A percentile compares a stretch with the other conserved stretches of the same genome.
Evolutionary conservation across 2,888 invertebrate genomes (phyloP).

Genomic region (Calliopum simillimum): DNA sequence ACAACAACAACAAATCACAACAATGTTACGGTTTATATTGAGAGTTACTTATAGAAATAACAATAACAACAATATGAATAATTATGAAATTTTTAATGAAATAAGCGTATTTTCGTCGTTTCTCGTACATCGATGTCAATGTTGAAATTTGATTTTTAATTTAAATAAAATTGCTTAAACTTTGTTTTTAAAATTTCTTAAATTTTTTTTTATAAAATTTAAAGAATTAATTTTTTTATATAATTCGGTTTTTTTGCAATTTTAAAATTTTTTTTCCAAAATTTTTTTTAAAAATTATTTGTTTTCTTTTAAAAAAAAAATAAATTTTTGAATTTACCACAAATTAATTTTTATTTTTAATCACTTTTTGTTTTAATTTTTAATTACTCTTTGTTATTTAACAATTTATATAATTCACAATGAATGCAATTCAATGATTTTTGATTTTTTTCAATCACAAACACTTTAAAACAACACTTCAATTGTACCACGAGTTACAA

Average conservation of each 20-base stretch:
- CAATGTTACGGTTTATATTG: neutral
- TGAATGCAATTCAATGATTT: neutral
- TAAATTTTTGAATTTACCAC: neutral
- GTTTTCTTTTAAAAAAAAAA: neutral
- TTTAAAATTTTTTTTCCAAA: too few relatives aligned
- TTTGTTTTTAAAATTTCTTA: too few relatives aligned
- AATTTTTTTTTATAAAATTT: too few relatives aligned
- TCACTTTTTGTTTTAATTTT: neutral
- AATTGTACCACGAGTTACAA: too few relatives aligned
- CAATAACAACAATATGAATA: conserved; percentile 9
- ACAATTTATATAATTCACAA: conserved; percentile 3
- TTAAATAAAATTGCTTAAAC: too few relatives aligned
- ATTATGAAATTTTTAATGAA: too few relatives aligned
- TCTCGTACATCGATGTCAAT: too few relatives aligned
- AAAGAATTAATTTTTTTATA: too few relatives aligned
- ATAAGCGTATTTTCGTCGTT: too few relatives aligned
- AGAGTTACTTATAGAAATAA: neutral
- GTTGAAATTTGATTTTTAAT: too few relatives aligned
- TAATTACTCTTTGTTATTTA: neutral
- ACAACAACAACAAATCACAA: conserved; percentile 1
- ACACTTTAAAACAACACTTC: too few relatives aligned
- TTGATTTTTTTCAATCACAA: neutral
- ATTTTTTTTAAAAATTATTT: neutral
- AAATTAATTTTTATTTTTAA: neutral
- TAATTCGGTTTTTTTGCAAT: too few relatives aligned